Evolutionary conservation across 1,140 invertebrate species (phyloP), one percentile per base, ranked within the genome.

Genomic region (Drosophila pseudoananassae): DNA sequence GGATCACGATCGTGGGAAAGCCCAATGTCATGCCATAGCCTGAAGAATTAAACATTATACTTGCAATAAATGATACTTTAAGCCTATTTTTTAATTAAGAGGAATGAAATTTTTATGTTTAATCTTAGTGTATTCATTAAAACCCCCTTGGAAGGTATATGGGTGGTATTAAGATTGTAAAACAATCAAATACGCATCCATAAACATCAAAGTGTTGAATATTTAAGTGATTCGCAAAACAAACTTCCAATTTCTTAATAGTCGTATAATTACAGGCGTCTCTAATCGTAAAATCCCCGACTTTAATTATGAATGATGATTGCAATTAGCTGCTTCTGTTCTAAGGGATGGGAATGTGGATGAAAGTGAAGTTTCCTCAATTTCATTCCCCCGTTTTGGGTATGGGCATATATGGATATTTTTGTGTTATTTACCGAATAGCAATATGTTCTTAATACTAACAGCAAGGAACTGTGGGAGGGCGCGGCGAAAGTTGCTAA

Each of bases 1-100:
- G 95, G 58, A 97, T 96, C 0, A 96, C 92, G 65, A 96, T 96
- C 1, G 96, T 96, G 10, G 95, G 93, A 72, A 96, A 96, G 0
- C 96, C 96, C 20, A 96, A 82, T 2, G 95, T 95, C 93, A 96
- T 95, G 40, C 96, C 96, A 89, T 96, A 96, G 9, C 94, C 94
- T 94, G 51, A 3, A 64, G 1, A 9, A 12, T n/a, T 36, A 1
- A n/a, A 17, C 2, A 7, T 46, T 4, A 12, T 36, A 12, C 33
- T 27, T 7, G 6, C 6, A 27, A 36, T 12, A 0, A 36, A n/a
- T 36, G 3, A 10, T 31, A 58, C 7, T 20, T 3, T 23, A n/a
- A 25, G 3, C 2, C 12, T 29, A 38, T 1, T 7, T 45, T n/a
- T 33, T 31, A 40, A 27, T 29, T 23, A 15, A 14, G 43, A 27